Evolutionary conservation across 2,113 vertebrate genomes (phyloP).

Genomic region (Bambusicola thoracicus): DNA sequence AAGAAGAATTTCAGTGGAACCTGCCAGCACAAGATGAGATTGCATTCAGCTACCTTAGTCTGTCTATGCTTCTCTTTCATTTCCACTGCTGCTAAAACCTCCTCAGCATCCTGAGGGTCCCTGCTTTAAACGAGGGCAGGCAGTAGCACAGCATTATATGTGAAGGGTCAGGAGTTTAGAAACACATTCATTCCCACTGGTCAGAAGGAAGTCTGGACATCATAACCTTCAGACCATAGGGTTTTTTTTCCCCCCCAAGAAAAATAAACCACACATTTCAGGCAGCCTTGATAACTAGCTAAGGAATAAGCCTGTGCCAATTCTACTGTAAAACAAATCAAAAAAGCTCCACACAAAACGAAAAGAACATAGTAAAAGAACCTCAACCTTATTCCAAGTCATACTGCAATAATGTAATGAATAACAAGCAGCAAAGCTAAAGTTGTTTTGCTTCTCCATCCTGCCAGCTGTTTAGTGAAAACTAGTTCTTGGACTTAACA

Average conservation of each 20-base stretch:
- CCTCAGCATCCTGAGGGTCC: background rate
- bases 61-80: background rate
- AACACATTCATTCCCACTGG: background rate
- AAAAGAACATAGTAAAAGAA: background rate
- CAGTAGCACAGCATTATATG: background rate
- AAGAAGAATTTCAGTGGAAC: background rate
- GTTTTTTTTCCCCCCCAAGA: conserved; percentile 27
- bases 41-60: background rate
- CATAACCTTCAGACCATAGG: conserved; percentile 9
- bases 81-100: background rate
- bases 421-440: conserved; percentile 3
- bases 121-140: background rate
- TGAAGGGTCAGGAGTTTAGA: background rate
- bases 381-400: background rate
- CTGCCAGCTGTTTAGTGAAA: background rate
- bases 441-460: background rate
- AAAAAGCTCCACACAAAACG: background rate
- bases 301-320: conserved; percentile 27
- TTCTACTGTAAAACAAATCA: background rate
- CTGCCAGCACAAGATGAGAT: background rate
- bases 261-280: conserved; percentile 44
- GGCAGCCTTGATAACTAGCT: background rate
- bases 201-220: background rate
- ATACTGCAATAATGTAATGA: background rate
- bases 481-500: background rate